phyloP scores from a whole-genome alignment of 2,888 invertebrate species.

The Orthosia incerta region DNA sequence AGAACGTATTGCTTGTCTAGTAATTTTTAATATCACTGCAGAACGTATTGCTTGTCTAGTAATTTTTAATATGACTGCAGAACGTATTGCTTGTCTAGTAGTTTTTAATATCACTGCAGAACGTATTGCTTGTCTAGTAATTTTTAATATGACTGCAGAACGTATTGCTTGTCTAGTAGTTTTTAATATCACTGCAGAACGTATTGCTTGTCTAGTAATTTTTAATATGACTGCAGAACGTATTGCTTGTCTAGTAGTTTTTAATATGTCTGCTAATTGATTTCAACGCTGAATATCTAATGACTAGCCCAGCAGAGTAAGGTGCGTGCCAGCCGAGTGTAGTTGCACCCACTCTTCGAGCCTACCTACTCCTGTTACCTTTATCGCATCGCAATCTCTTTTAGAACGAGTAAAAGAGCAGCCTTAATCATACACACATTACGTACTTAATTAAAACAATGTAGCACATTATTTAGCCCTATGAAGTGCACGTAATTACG shows the following conservation, averaged over 20 bases:
- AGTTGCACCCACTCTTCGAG: not conserved
- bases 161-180: no score
- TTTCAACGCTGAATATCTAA: constrained; percentile 15
- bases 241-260: constrained; percentile 15
- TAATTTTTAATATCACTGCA: not conserved
- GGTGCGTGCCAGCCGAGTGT: not conserved
- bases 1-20: no score
- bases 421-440: constrained; percentile 29
- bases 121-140: no score
- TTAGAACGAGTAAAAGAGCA: constrained; percentile 2
- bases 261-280: no score
- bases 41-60: no score
- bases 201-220: no score
- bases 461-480: constrained; percentile 44
- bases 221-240: not conserved
- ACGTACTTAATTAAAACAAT: constrained; percentile 21
- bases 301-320: not conserved
- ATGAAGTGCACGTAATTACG: constrained; percentile 52
- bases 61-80: not conserved
- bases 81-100: no score
- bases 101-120: not conserved
- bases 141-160: not conserved
- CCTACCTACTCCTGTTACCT: not conserved
- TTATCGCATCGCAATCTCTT: not conserved
- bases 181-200: not conserved